These are phyloP conservation scores for Mesaphorura yosii DNA, from an alignment of 1,140 invertebrate species.

Conservation along the genomic window DNA sequence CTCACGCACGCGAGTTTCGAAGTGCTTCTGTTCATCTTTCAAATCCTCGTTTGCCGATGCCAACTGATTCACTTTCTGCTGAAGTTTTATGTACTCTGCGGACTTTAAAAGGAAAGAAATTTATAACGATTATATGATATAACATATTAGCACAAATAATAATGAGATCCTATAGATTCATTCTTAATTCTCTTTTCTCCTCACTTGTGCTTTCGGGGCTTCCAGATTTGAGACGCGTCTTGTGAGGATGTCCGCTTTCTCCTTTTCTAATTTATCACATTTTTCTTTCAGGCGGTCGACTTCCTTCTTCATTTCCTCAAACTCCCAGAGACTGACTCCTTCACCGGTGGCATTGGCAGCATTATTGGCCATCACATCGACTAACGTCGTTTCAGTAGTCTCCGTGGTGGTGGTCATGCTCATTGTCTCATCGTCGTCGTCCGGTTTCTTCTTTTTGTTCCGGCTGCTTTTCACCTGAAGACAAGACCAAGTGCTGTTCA, in stretches of 20 bases:
- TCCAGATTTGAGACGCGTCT: slow-evolving; percentile 62
- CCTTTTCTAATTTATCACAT: slow-evolving; percentile 66
- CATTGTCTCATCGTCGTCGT: slow-evolving; percentile 40
- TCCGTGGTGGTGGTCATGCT: slow-evolving; percentile 43
- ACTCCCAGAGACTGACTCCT: slow-evolving; percentile 46
- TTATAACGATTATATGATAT: too few species aligned
- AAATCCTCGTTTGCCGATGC: slow-evolving; percentile 64
- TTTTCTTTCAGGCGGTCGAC: slow-evolving; percentile 44
- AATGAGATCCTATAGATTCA: too few species aligned
- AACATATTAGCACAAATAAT: too few species aligned
- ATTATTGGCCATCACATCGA: slow-evolving; percentile 38
- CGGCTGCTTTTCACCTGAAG: slow-evolving; percentile 34
- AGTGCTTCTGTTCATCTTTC: slow-evolving; percentile 65
- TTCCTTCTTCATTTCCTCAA: slow-evolving; percentile 48
- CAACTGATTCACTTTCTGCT: slow-evolving; percentile 70
- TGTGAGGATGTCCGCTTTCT: slow-evolving; percentile 73
- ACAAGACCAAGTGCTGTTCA: slow-evolving; percentile 23
- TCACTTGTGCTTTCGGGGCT: slow-evolving; percentile 31
- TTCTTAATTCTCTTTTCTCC: too few species aligned
- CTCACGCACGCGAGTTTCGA: slow-evolving; percentile 55
- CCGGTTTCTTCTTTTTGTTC: slow-evolving; percentile 30
- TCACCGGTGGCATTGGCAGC: slow-evolving; percentile 35
- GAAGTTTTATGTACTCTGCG: slow-evolving; percentile 46
- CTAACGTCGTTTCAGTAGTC: slow-evolving; percentile 44
- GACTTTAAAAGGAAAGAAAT: slow-evolving; percentile 15